A percentile compares a stretch with the other conserved stretches of the same genome.
These are phyloP conservation scores for Acipenser transmontanus DNA, from an alignment of 2,797 vertebrate species.

Conservation along the genomic window DNA sequence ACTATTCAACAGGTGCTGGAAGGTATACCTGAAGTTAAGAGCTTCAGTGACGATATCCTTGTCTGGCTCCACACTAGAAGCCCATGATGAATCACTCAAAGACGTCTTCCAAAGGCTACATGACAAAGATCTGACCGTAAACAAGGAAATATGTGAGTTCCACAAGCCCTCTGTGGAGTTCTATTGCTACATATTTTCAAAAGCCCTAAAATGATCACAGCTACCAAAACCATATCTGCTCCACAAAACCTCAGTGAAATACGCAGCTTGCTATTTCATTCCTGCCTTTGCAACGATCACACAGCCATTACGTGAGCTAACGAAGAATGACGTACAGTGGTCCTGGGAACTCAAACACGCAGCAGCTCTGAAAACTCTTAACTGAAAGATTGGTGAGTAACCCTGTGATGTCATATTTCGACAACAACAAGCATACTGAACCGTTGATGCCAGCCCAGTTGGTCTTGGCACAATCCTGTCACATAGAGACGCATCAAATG, in stretches of 20 bases:
- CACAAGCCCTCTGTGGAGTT: no score
- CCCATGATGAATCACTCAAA: no score
- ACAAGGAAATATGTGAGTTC: no score
- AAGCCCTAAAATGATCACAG: no score
- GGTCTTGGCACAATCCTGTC: neutral
- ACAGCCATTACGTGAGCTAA: neutral
- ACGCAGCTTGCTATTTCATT: conserved; percentile 1
- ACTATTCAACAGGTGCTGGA: no score
- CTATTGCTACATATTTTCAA: no score
- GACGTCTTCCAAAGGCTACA: no score
- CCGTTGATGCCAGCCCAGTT: neutral
- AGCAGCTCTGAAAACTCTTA: neutral
- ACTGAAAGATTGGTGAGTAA: neutral
- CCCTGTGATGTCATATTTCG: neutral
- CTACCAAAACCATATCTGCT: neutral
- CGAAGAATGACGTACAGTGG: neutral
- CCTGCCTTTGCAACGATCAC: neutral
- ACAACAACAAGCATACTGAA: neutral
- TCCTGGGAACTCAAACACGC: neutral
- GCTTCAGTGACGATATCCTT: no score
- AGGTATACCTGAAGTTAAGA: no score
- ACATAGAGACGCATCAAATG: no score
- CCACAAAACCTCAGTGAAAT: neutral
- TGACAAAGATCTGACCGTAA: no score
- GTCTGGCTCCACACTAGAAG: no score